A percentile compares a stretch with the other conserved stretches of the same genome.
Conservation (phyloP, 2,797 vertebrate genomes). For the Semotilus atromaculatus region DNA sequence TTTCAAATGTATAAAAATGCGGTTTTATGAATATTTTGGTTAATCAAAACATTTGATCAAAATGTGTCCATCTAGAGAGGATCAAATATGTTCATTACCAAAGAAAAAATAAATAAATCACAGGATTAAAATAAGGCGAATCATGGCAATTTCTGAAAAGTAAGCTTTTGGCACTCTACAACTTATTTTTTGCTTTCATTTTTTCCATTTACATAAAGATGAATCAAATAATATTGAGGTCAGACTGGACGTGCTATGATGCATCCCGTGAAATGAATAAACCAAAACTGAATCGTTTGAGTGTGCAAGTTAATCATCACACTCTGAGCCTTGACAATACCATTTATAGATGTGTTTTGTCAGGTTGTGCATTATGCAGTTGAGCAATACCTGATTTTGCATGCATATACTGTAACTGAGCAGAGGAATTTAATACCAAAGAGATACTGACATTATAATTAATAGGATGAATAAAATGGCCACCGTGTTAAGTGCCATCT, state of each 20-base stretch:
- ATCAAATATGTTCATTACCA: neutral
- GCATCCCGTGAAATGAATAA: conserved; percentile 15
- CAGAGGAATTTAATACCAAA: neutral
- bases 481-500: neutral
- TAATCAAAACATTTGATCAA: neutral
- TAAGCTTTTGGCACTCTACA: neutral
- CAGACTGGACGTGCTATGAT: conserved; percentile 21
- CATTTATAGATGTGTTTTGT: conserved; percentile 40
- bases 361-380: conserved; percentile 34
- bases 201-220: neutral
- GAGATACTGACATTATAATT: neutral
- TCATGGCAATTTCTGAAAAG: neutral
- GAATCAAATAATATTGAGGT: neutral
- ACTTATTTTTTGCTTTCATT: neutral
- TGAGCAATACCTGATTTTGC: conserved; percentile 17
- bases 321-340: conserved; percentile 39
- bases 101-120: neutral
- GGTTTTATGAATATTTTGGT: neutral
- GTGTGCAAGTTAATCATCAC: conserved; percentile 46
- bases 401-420: neutral
- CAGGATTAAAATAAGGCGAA: neutral
- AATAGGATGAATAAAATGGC: conserved; percentile 14
- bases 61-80: neutral
- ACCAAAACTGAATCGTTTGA: conserved; percentile 28
- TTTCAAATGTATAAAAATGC: neutral